A percentile compares a stretch with the other conserved stretches of the same genome.
phyloP scores from a whole-genome alignment of 35 echinoderm and acorn worm genomes.

The Anneissia japonica region DNA sequence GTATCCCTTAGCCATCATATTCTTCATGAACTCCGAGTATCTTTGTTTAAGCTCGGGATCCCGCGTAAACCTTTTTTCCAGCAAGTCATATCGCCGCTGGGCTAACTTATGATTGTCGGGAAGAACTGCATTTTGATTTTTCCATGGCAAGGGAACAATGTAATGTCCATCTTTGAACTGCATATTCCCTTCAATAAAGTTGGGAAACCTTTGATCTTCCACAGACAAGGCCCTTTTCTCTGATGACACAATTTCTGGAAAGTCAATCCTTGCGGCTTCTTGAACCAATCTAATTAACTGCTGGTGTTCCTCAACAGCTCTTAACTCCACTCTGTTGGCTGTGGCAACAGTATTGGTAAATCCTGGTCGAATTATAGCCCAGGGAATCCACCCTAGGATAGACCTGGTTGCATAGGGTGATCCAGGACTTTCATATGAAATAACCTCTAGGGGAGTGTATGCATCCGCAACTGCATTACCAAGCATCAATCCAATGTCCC shows the following conservation, averaged over 20 bases:
- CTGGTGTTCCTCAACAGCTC: constrained; percentile 6
- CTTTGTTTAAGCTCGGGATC: background rate
- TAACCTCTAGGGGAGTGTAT: constrained; percentile 28
- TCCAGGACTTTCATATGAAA: background rate
- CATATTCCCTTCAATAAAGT: background rate
- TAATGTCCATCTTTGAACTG: constrained; percentile 23
- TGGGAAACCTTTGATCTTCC: constrained; percentile 9
- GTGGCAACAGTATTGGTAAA: background rate
- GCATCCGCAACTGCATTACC: constrained; percentile 38
- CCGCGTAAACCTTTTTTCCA: constrained; percentile 12
- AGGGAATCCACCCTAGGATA: constrained; percentile 15
- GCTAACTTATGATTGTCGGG: constrained; percentile 12
- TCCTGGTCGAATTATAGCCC: background rate
- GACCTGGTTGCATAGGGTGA: constrained; percentile 16
- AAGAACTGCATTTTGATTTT: background rate
- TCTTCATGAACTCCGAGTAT: constrained; percentile 7
- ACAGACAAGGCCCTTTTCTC: constrained; percentile 9
- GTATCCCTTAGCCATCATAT: constrained; percentile 10
- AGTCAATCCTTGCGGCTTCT: constrained; percentile 6
- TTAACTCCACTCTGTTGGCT: constrained; percentile 6
- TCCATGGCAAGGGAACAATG: constrained; percentile 9
- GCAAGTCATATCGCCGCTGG: background rate
- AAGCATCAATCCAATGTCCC: constrained; percentile 26
- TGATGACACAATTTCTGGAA: constrained; percentile 10
- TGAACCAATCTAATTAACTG: constrained; percentile 6